These are phyloP conservation scores for Brachionichthys hirsutus DNA, from an alignment of 2,113 vertebrate species.

Conservation along the genomic window DNA sequence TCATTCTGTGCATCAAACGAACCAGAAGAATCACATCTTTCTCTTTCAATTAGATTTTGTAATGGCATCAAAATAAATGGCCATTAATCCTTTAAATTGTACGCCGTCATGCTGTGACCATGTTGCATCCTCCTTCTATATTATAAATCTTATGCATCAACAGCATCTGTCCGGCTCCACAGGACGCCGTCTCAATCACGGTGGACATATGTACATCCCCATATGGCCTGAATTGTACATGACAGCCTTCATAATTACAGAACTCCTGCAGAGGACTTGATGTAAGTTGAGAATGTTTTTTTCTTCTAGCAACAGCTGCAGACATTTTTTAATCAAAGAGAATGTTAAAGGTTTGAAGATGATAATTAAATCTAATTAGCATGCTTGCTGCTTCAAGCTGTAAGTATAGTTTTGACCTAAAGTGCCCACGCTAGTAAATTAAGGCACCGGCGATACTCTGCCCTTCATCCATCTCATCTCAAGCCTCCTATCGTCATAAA, in stretches of 20 bases:
- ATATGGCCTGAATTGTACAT: slow-evolving; percentile 20
- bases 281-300: background rate
- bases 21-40: slow-evolving; percentile 4
- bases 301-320: slow-evolving; percentile 12
- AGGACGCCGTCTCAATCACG: slow-evolving; percentile 43
- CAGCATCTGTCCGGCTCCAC: slow-evolving; percentile 2
- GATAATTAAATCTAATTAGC: slow-evolving; percentile 21
- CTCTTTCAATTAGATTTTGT: slow-evolving; percentile 30
- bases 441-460: background rate
- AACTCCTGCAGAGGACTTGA: slow-evolving; percentile 30
- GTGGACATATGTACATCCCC: slow-evolving; percentile 21
- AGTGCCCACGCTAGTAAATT: background rate
- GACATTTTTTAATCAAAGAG: slow-evolving; percentile 20
- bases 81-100: no score
- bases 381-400: slow-evolving; percentile 5
- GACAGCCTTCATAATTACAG: slow-evolving; percentile 52
- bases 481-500: background rate
- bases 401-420: background rate
- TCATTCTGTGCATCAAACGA: slow-evolving; percentile 15
- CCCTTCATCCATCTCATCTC: slow-evolving; percentile 1
- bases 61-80: slow-evolving; percentile 47
- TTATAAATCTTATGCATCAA: background rate
- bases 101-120: no score
- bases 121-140: no score
- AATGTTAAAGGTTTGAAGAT: slow-evolving; percentile 22